A percentile compares a stretch with the other conserved stretches of the same genome.
Conservation (phyloP, 1,140 invertebrate genomes). For the Bombus huntii region DNA sequence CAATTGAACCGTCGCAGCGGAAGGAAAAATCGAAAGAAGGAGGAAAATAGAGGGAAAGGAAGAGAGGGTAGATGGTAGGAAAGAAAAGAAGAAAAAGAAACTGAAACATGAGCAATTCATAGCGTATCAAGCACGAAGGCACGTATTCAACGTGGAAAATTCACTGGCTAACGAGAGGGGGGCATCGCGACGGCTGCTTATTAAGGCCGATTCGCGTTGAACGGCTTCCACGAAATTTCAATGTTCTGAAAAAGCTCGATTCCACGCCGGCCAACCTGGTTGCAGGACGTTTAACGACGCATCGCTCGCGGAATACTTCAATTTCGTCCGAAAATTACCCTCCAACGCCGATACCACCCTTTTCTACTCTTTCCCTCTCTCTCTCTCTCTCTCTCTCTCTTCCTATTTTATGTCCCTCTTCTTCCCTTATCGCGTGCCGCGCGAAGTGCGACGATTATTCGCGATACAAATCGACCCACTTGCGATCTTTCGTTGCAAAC, state of each 20-base stretch:
- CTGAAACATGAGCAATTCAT: neutral
- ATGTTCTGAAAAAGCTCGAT: slow-evolving; percentile 2
- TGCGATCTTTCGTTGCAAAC: slow-evolving; percentile 31
- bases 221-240: slow-evolving; percentile 43
- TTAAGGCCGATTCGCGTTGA: slow-evolving; percentile 41
- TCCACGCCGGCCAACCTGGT: neutral
- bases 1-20: neutral
- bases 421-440: slow-evolving; percentile 46
- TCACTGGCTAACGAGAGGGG: slow-evolving; percentile 15
- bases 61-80: neutral
- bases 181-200: slow-evolving; percentile 29
- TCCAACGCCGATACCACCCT: slow-evolving; percentile 39
- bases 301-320: slow-evolving; percentile 41
- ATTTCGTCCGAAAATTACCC: slow-evolving; percentile 57
- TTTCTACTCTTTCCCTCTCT: neutral
- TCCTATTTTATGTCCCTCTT: neutral
- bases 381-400: neutral
- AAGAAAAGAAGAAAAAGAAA: neutral
- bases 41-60: neutral
- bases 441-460: slow-evolving; percentile 44
- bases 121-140: neutral
- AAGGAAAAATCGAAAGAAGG: neutral
- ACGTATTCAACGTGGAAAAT: slow-evolving; percentile 15
- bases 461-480: slow-evolving; percentile 62
- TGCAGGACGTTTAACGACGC: slow-evolving; percentile 14